A percentile compares a stretch with the other conserved stretches of the same genome.
These are phyloP conservation scores for Ruditapes philippinarum DNA, from an alignment of 1,140 invertebrate species.

Conservation along the genomic window DNA sequence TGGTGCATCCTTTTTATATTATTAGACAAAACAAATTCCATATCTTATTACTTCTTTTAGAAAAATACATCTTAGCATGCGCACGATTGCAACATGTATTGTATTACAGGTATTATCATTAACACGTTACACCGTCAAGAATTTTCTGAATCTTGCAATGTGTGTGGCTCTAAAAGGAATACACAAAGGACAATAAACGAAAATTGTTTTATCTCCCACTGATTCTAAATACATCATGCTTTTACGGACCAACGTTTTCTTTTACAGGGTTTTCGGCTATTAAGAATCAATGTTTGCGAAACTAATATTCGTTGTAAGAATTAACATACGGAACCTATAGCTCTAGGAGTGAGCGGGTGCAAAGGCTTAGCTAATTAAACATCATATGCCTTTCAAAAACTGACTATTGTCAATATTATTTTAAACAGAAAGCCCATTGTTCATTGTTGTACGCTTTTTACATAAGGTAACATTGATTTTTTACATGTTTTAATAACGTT, in stretches of 20 bases:
- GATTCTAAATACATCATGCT: background rate
- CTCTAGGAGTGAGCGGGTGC: too few species aligned
- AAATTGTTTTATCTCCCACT: slow-evolving; percentile 6
- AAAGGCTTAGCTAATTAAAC: too few species aligned
- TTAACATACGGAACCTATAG: too few species aligned
- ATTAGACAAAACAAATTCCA: background rate
- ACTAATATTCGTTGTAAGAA: too few species aligned
- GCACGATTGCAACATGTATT: background rate
- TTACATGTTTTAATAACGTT: too few species aligned
- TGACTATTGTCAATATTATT: too few species aligned
- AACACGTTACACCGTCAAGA: background rate
- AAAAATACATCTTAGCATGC: slow-evolving; percentile 8
- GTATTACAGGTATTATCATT: slow-evolving; percentile 17
- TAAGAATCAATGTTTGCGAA: background rate
- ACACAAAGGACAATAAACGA: slow-evolving; percentile 27
- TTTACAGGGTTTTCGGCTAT: background rate
- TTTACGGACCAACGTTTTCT: background rate
- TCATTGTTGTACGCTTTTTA: too few species aligned
- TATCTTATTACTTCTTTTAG: background rate
- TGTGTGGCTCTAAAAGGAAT: background rate
- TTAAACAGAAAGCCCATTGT: too few species aligned
- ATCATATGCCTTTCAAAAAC: too few species aligned
- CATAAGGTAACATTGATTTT: too few species aligned
- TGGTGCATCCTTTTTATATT: background rate
- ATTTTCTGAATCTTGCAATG: background rate